These are phyloP conservation scores for Scalopus aquaticus DNA, from an alignment of 2,113 vertebrate genomes.

Conservation along the genomic window DNA sequence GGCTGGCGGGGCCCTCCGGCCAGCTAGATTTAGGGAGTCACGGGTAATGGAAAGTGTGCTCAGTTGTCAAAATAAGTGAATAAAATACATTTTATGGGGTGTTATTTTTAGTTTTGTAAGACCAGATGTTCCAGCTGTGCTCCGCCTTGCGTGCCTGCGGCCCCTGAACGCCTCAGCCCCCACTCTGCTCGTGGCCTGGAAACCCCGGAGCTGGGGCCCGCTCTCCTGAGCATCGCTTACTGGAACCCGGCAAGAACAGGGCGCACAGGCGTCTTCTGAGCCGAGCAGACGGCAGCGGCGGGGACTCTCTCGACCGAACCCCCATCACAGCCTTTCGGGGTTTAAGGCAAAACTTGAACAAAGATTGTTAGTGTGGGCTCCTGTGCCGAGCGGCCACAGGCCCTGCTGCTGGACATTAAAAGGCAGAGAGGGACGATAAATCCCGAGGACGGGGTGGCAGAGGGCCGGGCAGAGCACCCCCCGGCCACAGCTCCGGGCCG, in stretches of 20 bases:
- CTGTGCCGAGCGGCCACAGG: neutral
- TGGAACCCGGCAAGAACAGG: neutral
- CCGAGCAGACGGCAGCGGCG: neutral
- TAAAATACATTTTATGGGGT: slow-evolving; percentile 60
- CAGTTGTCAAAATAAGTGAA: slow-evolving; percentile 68
- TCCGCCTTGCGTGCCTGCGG: neutral
- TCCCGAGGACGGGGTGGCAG: too few species aligned
- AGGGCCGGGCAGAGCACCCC: too few species aligned
- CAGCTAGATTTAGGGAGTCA: neutral
- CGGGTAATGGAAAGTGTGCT: slow-evolving; percentile 66
- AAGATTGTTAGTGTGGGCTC: neutral
- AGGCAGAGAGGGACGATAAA: neutral
- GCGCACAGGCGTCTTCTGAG: neutral
- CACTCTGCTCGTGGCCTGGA: neutral
- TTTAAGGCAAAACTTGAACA: neutral
- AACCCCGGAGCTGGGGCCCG: neutral
- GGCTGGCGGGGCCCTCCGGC: neutral
- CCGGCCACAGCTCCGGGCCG: too few species aligned
- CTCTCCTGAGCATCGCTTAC: neutral
- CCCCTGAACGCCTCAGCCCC: neutral
- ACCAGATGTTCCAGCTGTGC: slow-evolving; percentile 68
- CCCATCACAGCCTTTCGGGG: neutral
- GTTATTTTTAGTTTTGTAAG: slow-evolving; percentile 66
- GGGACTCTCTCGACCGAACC: fast-evolving
- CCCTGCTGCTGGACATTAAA: neutral